Evolutionary conservation across 2,113 vertebrate species (phyloP).

Genomic region (Coracopsis vasa): DNA sequence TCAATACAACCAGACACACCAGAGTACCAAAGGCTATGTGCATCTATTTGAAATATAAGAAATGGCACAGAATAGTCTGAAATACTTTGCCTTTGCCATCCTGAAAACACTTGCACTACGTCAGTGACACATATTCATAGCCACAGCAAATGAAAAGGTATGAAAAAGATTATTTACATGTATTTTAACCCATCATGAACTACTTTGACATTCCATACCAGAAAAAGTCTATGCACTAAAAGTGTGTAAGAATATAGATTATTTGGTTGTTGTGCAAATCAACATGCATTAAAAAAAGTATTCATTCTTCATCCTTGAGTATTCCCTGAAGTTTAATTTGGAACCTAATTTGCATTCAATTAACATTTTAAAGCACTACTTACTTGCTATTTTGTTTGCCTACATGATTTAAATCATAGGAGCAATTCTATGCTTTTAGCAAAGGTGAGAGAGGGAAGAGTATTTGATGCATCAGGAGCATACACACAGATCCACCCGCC

Average conservation of each 20-base stretch:
- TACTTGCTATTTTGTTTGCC: not conserved
- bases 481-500: not conserved
- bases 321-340: not conserved
- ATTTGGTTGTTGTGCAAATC: constrained; percentile 3
- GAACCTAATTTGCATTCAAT: not conserved
- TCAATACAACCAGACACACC: not conserved
- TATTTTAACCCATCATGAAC: not conserved
- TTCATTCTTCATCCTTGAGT: not conserved
- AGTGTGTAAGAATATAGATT: not conserved
- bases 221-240: not conserved
- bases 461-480: not conserved
- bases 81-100: not conserved
- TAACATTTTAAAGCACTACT: constrained; percentile 12
- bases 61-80: not conserved
- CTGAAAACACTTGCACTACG: not conserved
- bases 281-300: not conserved
- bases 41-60: not conserved
- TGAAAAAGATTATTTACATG: not conserved
- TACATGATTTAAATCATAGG: not conserved
- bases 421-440: not conserved
- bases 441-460: not conserved
- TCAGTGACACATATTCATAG: not conserved
- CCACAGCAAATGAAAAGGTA: not conserved
- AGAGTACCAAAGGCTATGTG: not conserved
- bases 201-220: not conserved